A percentile compares a stretch with the other conserved stretches of the same genome.
Conservation (phyloP, 2,113 vertebrate species). For the Herpailurus yagouaroundi region DNA sequence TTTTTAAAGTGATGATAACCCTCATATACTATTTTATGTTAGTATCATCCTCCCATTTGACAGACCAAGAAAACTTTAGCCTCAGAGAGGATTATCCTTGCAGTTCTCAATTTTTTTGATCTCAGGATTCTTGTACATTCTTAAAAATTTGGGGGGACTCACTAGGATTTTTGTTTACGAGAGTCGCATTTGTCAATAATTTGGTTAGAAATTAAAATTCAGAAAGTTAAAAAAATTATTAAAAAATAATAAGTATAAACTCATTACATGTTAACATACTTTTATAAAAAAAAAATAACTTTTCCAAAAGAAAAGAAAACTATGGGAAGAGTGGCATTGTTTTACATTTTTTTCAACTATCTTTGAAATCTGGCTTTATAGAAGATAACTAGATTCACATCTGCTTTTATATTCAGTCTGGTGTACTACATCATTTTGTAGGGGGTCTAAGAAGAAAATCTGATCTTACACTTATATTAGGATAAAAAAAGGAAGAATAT, state of each 20-base stretch:
- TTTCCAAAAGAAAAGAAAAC: background rate
- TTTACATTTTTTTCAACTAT: conserved; percentile 31
- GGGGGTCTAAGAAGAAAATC: background rate
- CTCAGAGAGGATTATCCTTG: background rate
- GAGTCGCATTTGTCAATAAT: background rate
- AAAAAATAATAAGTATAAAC: background rate
- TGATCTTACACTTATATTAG: background rate
- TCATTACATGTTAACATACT: background rate
- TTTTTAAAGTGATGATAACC: background rate
- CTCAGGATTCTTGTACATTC: background rate
- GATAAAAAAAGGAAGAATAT: background rate
- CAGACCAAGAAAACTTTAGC: background rate
- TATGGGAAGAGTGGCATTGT: background rate
- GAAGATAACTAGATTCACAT: background rate
- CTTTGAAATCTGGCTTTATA: background rate
- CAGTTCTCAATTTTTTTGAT: background rate
- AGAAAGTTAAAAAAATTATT: background rate
- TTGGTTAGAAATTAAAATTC: conserved; percentile 21
- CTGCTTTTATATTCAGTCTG: conserved; percentile 2
- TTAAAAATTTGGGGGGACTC: background rate
- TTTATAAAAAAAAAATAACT: conserved; percentile 11
- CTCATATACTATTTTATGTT: background rate
- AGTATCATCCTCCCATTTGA: background rate
- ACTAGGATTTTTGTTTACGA: background rate
- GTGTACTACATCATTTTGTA: background rate